phyloP scores from a whole-genome alignment of 2,888 invertebrate genomes.

The Drosophila mimetica region DNA sequence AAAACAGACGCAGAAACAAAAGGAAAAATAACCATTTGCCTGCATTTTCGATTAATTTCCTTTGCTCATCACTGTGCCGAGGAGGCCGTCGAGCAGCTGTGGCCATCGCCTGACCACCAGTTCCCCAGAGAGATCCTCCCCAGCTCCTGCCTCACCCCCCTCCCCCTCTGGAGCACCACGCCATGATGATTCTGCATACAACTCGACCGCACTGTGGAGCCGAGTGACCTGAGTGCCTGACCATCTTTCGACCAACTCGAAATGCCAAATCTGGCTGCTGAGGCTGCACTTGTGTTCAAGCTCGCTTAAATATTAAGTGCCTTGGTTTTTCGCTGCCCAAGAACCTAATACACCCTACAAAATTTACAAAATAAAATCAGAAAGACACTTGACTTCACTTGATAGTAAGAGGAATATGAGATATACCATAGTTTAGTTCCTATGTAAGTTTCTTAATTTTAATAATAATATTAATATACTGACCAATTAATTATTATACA shows the following conservation, averaged over 20 bases:
- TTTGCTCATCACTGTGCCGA: slow-evolving; percentile 61
- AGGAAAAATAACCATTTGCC: slow-evolving; percentile 67
- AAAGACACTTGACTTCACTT: not conserved
- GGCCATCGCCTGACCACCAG: slow-evolving; percentile 40
- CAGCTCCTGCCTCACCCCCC: slow-evolving; percentile 2
- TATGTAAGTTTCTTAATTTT: too few relatives aligned
- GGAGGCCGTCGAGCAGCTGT: slow-evolving; percentile 37
- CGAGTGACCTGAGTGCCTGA: not conserved
- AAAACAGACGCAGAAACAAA: slow-evolving; percentile 49
- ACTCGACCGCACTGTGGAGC: slow-evolving; percentile 18
- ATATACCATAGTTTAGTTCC: too few relatives aligned
- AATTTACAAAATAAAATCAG: not conserved
- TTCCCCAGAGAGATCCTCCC: slow-evolving; percentile 41
- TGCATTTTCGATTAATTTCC: slow-evolving; percentile 75
- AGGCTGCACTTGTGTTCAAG: not conserved
- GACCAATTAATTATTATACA: too few relatives aligned
- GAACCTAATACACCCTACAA: not conserved
- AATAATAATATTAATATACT: too few relatives aligned
- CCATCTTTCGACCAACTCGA: not conserved
- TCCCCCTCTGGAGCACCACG: slow-evolving; percentile 19
- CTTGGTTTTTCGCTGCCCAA: not conserved
- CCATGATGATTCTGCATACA: slow-evolving; percentile 37
- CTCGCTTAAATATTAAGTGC: slow-evolving; percentile 2
- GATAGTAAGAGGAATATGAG: too few relatives aligned
- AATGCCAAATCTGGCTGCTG: not conserved